phyloP scores from a whole-genome alignment of 2,113 vertebrate species.

The Ameiurus melas region DNA sequence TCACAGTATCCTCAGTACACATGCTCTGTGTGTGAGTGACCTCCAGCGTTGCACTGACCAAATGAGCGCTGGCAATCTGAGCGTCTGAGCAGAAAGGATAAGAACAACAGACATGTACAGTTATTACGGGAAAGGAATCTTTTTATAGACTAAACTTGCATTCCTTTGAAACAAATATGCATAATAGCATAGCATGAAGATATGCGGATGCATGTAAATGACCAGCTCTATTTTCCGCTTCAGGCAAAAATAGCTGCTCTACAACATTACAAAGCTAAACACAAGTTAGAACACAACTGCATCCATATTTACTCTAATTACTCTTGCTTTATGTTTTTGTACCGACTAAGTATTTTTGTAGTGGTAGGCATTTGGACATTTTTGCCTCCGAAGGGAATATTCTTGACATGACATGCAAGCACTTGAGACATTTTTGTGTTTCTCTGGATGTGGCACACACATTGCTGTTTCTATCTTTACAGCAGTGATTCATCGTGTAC shows the following conservation, averaged over 20 bases:
- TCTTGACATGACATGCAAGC: background rate
- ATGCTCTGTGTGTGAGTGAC: conserved; percentile 55
- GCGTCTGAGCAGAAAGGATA: conserved; percentile 21
- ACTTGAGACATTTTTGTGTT: background rate
- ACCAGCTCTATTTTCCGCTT: background rate
- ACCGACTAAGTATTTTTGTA: background rate
- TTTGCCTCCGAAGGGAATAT: background rate
- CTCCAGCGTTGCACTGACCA: conserved; percentile 41
- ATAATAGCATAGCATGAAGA: background rate
- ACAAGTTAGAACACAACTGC: conserved; percentile 5
- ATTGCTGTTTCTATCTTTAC: background rate
- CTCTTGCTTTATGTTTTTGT: background rate
- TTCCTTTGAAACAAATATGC: background rate
- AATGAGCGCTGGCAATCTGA: conserved; percentile 50
- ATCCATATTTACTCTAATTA: conserved; percentile 1
- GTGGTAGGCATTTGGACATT: background rate
- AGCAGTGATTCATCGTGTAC: background rate
- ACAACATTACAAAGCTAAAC: background rate
- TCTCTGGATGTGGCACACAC: background rate
- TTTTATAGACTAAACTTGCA: background rate
- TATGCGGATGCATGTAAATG: background rate
- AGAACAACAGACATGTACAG: background rate
- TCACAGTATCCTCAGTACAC: conserved; percentile 37
- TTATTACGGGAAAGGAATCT: background rate
- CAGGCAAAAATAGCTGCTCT: background rate